These are phyloP conservation scores for Machaerirhynchus nigripectus DNA, from an alignment of 2,113 vertebrate genomes.

Conservation along the genomic window DNA sequence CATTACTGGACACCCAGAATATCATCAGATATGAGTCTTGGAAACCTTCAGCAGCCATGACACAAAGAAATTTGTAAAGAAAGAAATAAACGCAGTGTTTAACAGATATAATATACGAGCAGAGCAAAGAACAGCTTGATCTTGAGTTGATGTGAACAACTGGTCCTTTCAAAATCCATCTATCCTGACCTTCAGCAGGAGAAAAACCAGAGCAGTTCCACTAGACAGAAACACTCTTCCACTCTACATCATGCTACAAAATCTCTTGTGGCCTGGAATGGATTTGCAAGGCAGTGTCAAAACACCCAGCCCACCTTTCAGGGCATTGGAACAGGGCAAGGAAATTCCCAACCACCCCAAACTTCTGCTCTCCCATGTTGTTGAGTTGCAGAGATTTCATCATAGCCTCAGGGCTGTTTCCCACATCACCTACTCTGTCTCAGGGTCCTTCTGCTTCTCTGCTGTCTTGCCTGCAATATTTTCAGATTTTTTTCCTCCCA, in stretches of 20 bases:
- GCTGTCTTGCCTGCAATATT: not conserved
- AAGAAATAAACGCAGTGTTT: not conserved
- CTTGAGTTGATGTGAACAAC: not conserved
- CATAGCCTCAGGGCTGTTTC: not conserved
- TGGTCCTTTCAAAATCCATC: not conserved
- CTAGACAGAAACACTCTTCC: not conserved
- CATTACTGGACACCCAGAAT: not conserved
- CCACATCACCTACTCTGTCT: not conserved
- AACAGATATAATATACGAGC: not conserved
- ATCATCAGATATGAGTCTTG: not conserved
- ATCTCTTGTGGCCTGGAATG: not conserved
- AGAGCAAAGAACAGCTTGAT: not conserved
- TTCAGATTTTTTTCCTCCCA: constrained; percentile 18
- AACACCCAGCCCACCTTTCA: not conserved
- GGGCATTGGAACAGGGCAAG: not conserved
- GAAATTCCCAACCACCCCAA: not conserved
- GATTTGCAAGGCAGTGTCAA: not conserved
- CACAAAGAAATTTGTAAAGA: not conserved
- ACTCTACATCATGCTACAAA: not conserved
- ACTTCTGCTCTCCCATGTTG: not conserved
- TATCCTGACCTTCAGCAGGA: not conserved
- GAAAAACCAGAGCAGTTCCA: not conserved
- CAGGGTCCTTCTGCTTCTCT: not conserved
- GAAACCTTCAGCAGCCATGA: not conserved
- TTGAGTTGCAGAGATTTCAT: not conserved